Base-by-base conservation (phyloP, 1,140 invertebrate species). In the Sarcophaga peregrina region DNA sequence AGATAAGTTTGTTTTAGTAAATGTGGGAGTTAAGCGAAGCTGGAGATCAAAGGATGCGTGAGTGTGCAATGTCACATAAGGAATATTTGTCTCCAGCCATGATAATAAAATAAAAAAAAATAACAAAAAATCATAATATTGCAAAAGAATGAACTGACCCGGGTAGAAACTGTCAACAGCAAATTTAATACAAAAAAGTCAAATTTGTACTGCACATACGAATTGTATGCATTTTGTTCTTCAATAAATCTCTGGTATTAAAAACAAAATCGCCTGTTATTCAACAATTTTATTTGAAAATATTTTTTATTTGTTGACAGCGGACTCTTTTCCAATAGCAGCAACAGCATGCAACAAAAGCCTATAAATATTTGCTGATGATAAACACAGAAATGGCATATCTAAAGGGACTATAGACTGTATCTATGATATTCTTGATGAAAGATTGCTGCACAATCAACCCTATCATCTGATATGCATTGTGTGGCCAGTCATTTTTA, bases 361-460 rank as follows among this genome's bases (percentile, higher is more conserved):
- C 48, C n/a, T 47, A 78, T 78, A 78, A 78, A 78, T 78, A 78
- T 78, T 37, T 76, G 47, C 50, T 50, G n/a, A 37, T 37, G 25
- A 37, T 37, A 37, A 4, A 4, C 25, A 37, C 4, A 37, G 25
- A 37, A 37, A 37, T 37, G 25, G 62, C 62, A 72, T 72, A 72
- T 72, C 9, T 25, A 37, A 37, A 37, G 25, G 1, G 1, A 37
- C 25, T 37, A 37, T 37, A 37, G 25, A 37, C 25, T 37, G 25
- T 37, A 37, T 37, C 25, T 37, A 1, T 37, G 25, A 37, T 37
- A 4, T 37, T 37, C 62, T 20, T 6, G 47, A 52, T 48, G 47
- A 50, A 25, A 7, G 17, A 25, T 25, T 17, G 62, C 13, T 62
- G 58, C 7, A 7, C 62, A 72, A 15, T 2, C 20, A 72, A 25